Base-by-base conservation (phyloP, 1,140 invertebrate genomes). In the Cyclargus thomasi region DNA sequence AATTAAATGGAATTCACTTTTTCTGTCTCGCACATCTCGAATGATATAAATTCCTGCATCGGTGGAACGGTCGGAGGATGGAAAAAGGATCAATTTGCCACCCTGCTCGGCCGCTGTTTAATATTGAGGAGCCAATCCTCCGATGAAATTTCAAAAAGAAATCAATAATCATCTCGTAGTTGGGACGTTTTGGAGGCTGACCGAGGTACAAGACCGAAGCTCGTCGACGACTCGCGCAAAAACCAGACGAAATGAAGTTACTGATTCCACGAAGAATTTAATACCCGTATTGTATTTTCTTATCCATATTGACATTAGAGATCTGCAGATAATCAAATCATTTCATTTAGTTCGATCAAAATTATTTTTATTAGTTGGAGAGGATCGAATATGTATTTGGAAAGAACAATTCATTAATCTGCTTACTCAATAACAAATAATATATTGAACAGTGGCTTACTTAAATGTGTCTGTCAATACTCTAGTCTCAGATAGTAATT, bases 1-100 rank as follows among this genome's bases (percentile, higher is more conserved):
- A 90, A 90, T 90, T 90, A 88, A 88, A 82, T 82, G 87, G 87
- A 88, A 90, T 90, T 76, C 72, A 74, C 71, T 88, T 90, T 86
- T 90, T 90, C 75, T 8, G 23, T 29, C 55, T 53, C 68, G 53
- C 64, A 71, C 75, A 80, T 85, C 85, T 83, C 80, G 76, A 74
- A 82, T 86, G 76, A 83, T 87, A 88, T 84, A 86, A 83, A 88
- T 89, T 86, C 85, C 80, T 76, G 72, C 66, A 77, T 83, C 73
- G 67, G 71, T 67, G 66, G 70, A 74, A 77, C 69, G 71, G 72
- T 76, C 70, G 68, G 39, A 8, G 63, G 59, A 64, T 70, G 66
- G 74, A 83, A 88, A 88, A 88, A 87, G 77, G 74, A 79, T 67
- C 76, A 79, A 78, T 79, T 84, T 86, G 78, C 86, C 86, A 89